A percentile compares a stretch with the other conserved stretches of the same genome.
Conservation (phyloP, 2,797 vertebrate genomes). For the Enteromius argenteus region DNA sequence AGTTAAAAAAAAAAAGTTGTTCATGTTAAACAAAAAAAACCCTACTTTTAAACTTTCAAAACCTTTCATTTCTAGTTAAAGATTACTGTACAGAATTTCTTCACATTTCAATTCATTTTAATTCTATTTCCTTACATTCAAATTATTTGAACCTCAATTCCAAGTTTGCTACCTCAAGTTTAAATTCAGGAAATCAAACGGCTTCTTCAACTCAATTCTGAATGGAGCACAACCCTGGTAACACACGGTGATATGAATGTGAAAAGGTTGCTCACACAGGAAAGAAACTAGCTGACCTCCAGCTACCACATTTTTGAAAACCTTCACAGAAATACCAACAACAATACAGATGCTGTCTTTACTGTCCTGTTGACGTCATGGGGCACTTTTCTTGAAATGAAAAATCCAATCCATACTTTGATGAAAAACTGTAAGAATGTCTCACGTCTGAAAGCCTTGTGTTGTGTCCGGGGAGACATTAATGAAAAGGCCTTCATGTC, state of each 20-base stretch:
- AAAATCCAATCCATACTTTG: conserved; percentile 15
- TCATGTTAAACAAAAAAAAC: no score
- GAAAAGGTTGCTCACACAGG: conserved; percentile 14
- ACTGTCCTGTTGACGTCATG: background rate
- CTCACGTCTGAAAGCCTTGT: conserved; percentile 27
- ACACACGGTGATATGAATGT: conserved; percentile 3
- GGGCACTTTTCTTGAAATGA: conserved; percentile 18
- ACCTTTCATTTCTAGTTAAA: background rate
- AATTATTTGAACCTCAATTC: no score
- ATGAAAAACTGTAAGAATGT: conserved; percentile 12
- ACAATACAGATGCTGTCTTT: background rate
- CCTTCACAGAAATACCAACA: background rate
- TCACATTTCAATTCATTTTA: background rate
- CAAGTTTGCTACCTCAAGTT: background rate
- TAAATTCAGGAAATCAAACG: background rate
- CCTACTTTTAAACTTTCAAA: no score
- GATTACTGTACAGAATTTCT: background rate
- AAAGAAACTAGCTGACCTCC: background rate
- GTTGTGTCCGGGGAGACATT: background rate
- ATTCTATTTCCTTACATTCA: background rate
- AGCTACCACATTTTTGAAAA: background rate
- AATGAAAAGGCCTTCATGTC: conserved; percentile 38
- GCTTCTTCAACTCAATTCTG: background rate
- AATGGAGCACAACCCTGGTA: background rate
- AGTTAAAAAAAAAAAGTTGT: background rate